Evolutionary conservation across 2,797 vertebrate genomes (phyloP).

Genomic region (Rhinatrema bivittatum): DNA sequence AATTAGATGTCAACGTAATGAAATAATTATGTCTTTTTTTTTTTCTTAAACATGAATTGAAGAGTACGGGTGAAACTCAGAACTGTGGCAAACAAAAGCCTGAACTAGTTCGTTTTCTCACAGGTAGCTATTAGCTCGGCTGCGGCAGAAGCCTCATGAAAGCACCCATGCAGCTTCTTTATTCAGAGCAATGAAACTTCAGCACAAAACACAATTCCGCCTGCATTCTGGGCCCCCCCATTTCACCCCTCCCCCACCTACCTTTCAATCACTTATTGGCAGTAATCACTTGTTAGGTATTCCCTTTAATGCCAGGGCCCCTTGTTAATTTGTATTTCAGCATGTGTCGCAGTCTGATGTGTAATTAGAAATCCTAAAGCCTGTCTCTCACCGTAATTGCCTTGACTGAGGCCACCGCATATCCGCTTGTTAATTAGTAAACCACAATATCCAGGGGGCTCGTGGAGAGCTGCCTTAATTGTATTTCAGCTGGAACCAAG

Average conservation of each 20-base stretch:
- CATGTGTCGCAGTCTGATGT: slow-evolving; percentile 33
- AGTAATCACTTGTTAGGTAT: slow-evolving; percentile 19
- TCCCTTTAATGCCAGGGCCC: slow-evolving; percentile 18
- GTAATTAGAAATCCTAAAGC: slow-evolving; percentile 45
- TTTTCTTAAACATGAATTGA: background rate
- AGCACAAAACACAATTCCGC: slow-evolving; percentile 10
- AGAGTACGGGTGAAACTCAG: background rate
- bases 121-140: background rate
- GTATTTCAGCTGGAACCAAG: slow-evolving; percentile 60
- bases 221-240: background rate
- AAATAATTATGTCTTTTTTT: background rate
- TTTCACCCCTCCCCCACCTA: background rate
- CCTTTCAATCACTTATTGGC: slow-evolving; percentile 13
- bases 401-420: slow-evolving; percentile 55
- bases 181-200: slow-evolving; percentile 2
- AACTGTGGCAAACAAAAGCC: background rate
- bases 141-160: background rate
- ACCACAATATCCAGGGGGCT: slow-evolving; percentile 62
- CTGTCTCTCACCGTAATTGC: slow-evolving; percentile 58
- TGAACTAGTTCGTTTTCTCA: background rate
- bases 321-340: slow-evolving; percentile 44
- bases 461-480: slow-evolving; percentile 55
- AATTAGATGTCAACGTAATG: background rate
- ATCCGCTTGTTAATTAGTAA: slow-evolving; percentile 70
- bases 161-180: background rate